phyloP scores from a whole-genome alignment of 2,113 vertebrate genomes.

The Seriola aureovittata region DNA sequence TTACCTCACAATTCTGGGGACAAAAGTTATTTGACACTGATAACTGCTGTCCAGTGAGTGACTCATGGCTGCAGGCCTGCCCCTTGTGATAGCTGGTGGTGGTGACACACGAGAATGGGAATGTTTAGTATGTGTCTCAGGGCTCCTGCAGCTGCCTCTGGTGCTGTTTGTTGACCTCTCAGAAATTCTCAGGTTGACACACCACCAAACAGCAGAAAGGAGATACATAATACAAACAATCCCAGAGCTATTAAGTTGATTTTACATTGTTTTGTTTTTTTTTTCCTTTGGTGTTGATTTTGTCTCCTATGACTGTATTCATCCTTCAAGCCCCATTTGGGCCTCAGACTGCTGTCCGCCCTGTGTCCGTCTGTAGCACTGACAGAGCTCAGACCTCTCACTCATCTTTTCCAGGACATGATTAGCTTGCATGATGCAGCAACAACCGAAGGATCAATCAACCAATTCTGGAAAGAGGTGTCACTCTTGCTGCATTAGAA shows the following conservation, averaged over 20 bases:
- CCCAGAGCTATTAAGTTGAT: not conserved
- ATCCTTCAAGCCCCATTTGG: constrained; percentile 7
- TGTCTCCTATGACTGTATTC: constrained; percentile 8
- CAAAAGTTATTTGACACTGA: not conserved
- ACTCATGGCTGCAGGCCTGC: constrained; percentile 12
- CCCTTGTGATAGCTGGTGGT: constrained; percentile 27
- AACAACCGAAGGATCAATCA: constrained; percentile 20
- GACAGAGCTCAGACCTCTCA: constrained; percentile 34
- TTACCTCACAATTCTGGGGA: not conserved
- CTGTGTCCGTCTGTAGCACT: constrained; percentile 13
- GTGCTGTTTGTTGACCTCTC: not conserved
- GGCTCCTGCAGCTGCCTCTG: constrained; percentile 12
- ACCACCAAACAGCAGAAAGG: not conserved
- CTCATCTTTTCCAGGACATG: constrained; percentile 41
- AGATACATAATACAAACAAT: constrained; percentile 9
- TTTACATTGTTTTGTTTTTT: not conserved
- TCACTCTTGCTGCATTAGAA: constrained; percentile 3
- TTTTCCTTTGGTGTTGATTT: constrained; percentile 3
- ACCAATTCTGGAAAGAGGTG: constrained; percentile 19
- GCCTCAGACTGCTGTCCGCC: constrained; percentile 8
- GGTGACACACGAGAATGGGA: constrained; percentile 21
- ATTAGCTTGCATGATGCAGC: constrained; percentile 49
- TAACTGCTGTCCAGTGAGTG: constrained; percentile 4
- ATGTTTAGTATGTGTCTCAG: constrained; percentile 34
- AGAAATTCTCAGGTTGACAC: constrained; percentile 2